phyloP scores from a whole-genome alignment of 2,888 invertebrate species.

The Chironomus riparius region DNA sequence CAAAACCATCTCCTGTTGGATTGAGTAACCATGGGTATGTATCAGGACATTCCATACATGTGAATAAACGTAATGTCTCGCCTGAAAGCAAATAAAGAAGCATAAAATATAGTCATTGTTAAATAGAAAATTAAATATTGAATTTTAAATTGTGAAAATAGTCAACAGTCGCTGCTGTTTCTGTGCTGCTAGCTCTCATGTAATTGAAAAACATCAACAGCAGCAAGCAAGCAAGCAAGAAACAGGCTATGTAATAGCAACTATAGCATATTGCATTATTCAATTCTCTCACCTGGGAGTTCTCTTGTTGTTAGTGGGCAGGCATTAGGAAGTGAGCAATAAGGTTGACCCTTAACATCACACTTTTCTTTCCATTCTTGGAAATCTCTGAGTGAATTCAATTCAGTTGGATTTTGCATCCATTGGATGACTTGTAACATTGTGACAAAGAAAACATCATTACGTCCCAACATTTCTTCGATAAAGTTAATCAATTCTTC shows the following conservation, averaged over 20 bases:
- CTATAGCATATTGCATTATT: slow-evolving; percentile 58
- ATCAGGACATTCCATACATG: slow-evolving; percentile 92
- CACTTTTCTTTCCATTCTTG: slow-evolving; percentile 94
- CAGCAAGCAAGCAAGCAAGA: no score
- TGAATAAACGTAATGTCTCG: slow-evolving; percentile 84
- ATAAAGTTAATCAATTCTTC: slow-evolving; percentile 88
- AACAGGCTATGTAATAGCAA: slow-evolving; percentile 85
- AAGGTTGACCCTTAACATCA: slow-evolving; percentile 87
- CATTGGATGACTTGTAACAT: slow-evolving; percentile 87
- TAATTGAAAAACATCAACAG: not conserved
- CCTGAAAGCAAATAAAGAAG: slow-evolving; percentile 42
- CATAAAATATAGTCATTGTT: no score
- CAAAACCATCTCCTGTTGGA: slow-evolving; percentile 89
- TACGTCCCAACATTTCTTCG: slow-evolving; percentile 80
- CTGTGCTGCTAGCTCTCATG: not conserved
- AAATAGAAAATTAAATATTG: not conserved
- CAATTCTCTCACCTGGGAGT: slow-evolving; percentile 64
- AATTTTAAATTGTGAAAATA: not conserved
- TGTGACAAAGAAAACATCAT: slow-evolving; percentile 89
- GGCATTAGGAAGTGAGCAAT: slow-evolving; percentile 84
- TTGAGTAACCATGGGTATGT: slow-evolving; percentile 93
- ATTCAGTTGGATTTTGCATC: slow-evolving; percentile 91
- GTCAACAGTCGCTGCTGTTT: not conserved
- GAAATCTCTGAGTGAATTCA: slow-evolving; percentile 79
- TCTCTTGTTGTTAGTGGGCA: slow-evolving; percentile 84